Base-by-base conservation (phyloP, 1,140 invertebrate genomes). In the Anastrepha obliqua region DNA sequence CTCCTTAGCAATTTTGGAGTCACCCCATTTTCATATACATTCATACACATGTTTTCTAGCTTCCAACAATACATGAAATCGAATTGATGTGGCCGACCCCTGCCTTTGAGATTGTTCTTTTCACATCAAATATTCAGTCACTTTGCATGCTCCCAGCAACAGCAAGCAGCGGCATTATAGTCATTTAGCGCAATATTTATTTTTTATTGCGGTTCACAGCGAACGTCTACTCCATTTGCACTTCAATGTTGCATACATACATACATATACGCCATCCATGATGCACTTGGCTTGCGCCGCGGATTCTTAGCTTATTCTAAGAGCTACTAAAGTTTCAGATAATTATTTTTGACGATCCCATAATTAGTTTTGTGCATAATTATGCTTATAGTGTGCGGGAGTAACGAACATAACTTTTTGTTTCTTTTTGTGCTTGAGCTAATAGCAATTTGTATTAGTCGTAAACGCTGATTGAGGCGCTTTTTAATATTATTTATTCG, bases 291-390 rank as follows among this genome's bases (percentile, higher is more conserved):
- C 44, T 47, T 74, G 70, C 70, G 44, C 17, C 70, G n/a, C 11
- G 13, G 67, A 39, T 74, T 44, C 42, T 17, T 44, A 74, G 70
- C 70, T 47, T 42, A 74, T 74, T 44, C 70, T 74, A 47, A 42
- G 8, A 47, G 13, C 70, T 74, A 74, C 70, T 74, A 47, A 74
- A 74, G 44, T 74, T 74, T 74, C 70, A 74, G 17, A 17, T 74
- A 74, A 74, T 74, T 74, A 74, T 74, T 74, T 42, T 74, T 74
- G 70, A 74, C 70, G 70, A 20, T 74, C 70, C 70, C 70, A 74
- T 74, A 39, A 47, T 74, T 47, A 47, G 29, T 70, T 29, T 70
- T 74, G 70, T 42, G 70, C 70, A 47, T 74, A 74, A 74, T 74
- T 74, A 74, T 74, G 70, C 70, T 74, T 13, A 47, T 74, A 39